These are phyloP conservation scores for Centropyge bicolor DNA, from an alignment of 2,797 vertebrate species.

Conservation along the genomic window DNA sequence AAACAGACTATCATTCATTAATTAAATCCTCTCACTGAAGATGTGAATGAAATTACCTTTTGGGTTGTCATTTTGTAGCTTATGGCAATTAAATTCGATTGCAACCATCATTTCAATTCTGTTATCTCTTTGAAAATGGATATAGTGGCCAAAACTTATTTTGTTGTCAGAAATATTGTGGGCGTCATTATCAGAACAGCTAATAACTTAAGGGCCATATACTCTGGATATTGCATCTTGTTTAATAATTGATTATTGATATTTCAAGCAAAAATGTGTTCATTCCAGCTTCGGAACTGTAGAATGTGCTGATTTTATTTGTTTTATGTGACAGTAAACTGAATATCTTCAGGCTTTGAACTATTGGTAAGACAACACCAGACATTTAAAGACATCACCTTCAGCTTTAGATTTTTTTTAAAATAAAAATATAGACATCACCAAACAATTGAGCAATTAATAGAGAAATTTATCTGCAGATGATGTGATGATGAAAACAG, in stretches of 20 bases:
- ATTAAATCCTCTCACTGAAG: conserved; percentile 36
- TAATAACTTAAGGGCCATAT: background rate
- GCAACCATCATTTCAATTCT: conserved; percentile 22
- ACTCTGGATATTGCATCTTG: background rate
- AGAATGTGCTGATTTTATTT: background rate
- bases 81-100: conserved; percentile 48
- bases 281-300: background rate
- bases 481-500: conserved; percentile 18
- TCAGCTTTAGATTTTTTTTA: background rate
- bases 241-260: background rate
- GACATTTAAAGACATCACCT: background rate
- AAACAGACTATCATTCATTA: conserved; percentile 61
- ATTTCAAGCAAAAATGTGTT: background rate
- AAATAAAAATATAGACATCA: background rate
- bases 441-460: background rate
- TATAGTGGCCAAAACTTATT: background rate
- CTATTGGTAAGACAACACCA: background rate
- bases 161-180: conserved; percentile 1
- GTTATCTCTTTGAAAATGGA: conserved; percentile 28
- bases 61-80: conserved; percentile 21
- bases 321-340: background rate
- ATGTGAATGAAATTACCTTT: conserved; percentile 36
- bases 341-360: background rate
- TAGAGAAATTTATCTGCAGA: background rate
- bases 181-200: background rate